Evolutionary conservation across 2,888 invertebrate species (phyloP), one percentile per base, ranked within the genome.

Genomic region (Apeira syringaria): DNA sequence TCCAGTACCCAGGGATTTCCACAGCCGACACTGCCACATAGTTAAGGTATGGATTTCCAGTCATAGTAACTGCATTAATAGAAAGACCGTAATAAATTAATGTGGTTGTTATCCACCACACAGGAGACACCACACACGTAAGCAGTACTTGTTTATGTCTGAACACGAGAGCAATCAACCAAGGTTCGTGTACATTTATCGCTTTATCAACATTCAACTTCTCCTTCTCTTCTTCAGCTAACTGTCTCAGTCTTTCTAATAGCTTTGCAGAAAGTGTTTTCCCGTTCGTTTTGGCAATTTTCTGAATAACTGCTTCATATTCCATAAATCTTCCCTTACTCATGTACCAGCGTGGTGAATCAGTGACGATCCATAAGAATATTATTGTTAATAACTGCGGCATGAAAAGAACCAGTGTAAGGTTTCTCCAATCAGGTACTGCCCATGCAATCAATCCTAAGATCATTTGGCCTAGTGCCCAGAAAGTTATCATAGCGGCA

Each of bases 1-100:
- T 25, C 25, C 25, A 25, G 64, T 93, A 94, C 0, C 93, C 94
- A 0, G 95, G 95, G 37, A 95, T 92, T 74, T 95, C 95, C 1
- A 94, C 90, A 2, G 92, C 74, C 0, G 92, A 83, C 3, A 93
- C 93, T 9, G 92, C 79, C 39, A 93, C 91, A 62, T 93, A 94
- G 74, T 94, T 94, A 25, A 93, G 43, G 66, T 94, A 94, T 30
- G 90, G 84, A 63, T 94, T 92, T 0, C 94, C 94, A 3, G 91
- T 91, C 34, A 94, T 73, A 15, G 92, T 91, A 4, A 93, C 93
- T 0, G 94, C 91, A 64, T 93, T 94, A 25, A 94, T 81, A 3
- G 92, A 92, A 64, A 94, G 81, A 0, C 94, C 94, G 56, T 94
- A 94, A 70, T 93, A 94, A 2, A 94, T 29, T 3, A 29, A 15